Conservation (phyloP, 2,797 vertebrate species). For the Xerus rutilus region DNA sequence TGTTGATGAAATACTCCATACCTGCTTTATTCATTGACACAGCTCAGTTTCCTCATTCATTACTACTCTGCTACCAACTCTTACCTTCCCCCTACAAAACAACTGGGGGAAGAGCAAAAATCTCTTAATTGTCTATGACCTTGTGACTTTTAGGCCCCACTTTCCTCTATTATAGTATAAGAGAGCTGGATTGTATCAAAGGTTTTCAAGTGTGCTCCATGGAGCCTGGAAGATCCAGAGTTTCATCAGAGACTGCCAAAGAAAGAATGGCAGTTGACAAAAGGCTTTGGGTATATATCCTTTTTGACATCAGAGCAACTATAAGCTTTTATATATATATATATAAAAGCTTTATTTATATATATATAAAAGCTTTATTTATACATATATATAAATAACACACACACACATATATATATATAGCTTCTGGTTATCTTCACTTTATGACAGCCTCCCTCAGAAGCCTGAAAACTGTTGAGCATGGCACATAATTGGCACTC, state of each 20-base stretch:
- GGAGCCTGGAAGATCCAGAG: not conserved
- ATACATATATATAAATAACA: not conserved
- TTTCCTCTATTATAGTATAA: not conserved
- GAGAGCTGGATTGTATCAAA: not conserved
- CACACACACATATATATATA: not conserved
- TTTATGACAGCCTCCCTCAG: slow-evolving; percentile 9
- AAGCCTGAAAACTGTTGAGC: not conserved
- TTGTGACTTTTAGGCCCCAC: not conserved
- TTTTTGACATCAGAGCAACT: not conserved
- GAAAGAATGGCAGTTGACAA: not conserved
- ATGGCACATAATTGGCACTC: not conserved
- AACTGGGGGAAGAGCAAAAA: not conserved
- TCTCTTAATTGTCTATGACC: not conserved
- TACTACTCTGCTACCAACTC: not conserved
- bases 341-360: no score
- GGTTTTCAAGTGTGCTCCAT: not conserved
- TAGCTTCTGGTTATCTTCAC: not conserved
- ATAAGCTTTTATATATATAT: not conserved
- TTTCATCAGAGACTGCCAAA: not conserved
- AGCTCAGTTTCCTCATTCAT: not conserved
- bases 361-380: no score
- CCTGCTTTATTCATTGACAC: not conserved
- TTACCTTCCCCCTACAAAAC: not conserved
- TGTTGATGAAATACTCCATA: not conserved
- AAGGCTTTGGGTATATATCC: not conserved